Evolutionary conservation across 2,797 vertebrate genomes (phyloP), one percentile per base, ranked within the genome.

Genomic region (Rhadinocentrus ornatus): DNA sequence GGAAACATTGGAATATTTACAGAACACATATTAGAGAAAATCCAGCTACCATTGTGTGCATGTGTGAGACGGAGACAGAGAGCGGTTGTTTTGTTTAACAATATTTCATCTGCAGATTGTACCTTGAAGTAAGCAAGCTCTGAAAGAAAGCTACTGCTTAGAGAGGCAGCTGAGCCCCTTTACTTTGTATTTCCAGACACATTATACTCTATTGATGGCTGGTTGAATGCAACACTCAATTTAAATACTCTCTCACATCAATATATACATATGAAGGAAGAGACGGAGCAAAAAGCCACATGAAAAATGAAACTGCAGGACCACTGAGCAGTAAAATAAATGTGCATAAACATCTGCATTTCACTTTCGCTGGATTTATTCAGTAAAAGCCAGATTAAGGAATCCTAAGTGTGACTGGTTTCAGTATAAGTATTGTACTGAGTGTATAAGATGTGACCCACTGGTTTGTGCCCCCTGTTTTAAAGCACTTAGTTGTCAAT

Each of bases 1-100:
- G 69, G 77, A 89, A 86, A 80, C 64, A 67, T 60, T 87, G 69
- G 88, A 89, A 89, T 86, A 92, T 90, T 90, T 84, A 88, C 81
- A 68, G 60, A 83, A 74, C 62, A 67, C 63, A 73, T 77, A 73
- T 87, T 85, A 82, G 72, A 60, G 69, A 50, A 73, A 62, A 76
- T 80, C 56, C 69, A 73, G 16, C n/a, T 26, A 20, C 2, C 32
- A 27, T 10, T 37, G 50, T 73, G 48, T 54, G 61, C 50, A 53
- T 65, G 29, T 24, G 35, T 37, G 50, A 66, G 58, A 31, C n/a
- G 20, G n/a, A 65, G 29, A 50, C 34, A 62, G 46, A 35, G 27
- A 44, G 63, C 39, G 54, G 53, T 62, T 60, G 52, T 62, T 75
- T 79, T 54, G 62, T 84, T 81, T 66, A 71, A 73, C 66, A 75